A percentile compares a stretch with the other conserved stretches of the same genome.
Evolutionary conservation across 2,888 invertebrate genomes (phyloP).

Genomic region (Coremacera marginata): DNA sequence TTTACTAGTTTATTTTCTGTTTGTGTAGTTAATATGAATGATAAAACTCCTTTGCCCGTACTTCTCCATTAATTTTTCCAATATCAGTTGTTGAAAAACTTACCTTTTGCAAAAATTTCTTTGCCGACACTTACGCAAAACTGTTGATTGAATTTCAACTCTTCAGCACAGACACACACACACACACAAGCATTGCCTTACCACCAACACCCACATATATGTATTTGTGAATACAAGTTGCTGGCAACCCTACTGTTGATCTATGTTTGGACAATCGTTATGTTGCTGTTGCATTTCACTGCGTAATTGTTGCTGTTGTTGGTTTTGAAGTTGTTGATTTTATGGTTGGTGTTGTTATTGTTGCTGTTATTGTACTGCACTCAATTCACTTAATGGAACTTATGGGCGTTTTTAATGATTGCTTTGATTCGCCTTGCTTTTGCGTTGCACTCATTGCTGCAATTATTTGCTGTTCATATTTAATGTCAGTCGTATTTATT

Average conservation of each 20-base stretch:
- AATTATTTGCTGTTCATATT: background rate
- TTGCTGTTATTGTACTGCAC: constrained; percentile 19
- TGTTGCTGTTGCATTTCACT: constrained; percentile 18
- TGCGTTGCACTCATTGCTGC: constrained; percentile 4
- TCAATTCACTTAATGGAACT: constrained; percentile 46
- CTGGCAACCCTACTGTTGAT: constrained; percentile 7
- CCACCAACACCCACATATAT: background rate
- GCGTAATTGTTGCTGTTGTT: constrained; percentile 26
- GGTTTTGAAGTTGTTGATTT: background rate
- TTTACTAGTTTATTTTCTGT: too few relatives aligned
- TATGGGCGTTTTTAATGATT: constrained; percentile 52
- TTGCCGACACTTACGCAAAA: constrained; percentile 12
- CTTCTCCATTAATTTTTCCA: too few relatives aligned
- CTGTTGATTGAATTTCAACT: constrained; percentile 33
- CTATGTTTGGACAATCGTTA: background rate
- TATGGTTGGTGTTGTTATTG: background rate
- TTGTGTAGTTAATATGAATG: too few relatives aligned
- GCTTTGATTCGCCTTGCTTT: constrained; percentile 42
- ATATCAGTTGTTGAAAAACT: background rate
- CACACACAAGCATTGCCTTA: background rate
- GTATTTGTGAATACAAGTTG: background rate
- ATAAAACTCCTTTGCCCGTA: background rate
- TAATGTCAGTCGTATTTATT: background rate
- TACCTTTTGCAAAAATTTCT: constrained; percentile 3
- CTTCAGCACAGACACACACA: background rate